These are phyloP conservation scores for Scaptomyza hsui DNA, from an alignment of 1,140 invertebrate species.

Conservation along the genomic window DNA sequence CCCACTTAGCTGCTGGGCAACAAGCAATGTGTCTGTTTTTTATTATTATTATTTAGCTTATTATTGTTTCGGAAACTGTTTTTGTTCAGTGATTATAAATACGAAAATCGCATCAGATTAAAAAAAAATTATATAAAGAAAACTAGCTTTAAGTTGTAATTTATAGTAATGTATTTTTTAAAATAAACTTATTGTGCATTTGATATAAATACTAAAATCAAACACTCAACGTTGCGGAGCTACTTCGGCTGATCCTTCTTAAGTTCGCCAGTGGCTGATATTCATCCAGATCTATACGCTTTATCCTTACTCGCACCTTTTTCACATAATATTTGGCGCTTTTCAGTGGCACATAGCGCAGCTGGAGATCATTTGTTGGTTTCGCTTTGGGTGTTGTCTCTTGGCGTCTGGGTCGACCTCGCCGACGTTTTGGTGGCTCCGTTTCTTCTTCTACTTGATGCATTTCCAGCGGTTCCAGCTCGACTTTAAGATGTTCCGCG, in stretches of 20 bases:
- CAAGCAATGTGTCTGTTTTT: not conserved
- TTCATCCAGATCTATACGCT: slow-evolving; percentile 32
- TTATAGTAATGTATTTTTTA: slow-evolving; percentile 81
- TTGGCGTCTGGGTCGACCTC: no score
- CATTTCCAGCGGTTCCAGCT: no score
- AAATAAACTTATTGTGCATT: slow-evolving; percentile 80
- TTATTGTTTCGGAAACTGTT: slow-evolving; percentile 45
- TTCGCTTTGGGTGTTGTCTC: no score
- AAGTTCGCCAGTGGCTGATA: slow-evolving; percentile 10
- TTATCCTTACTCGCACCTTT: slow-evolving; percentile 32
- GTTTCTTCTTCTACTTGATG: no score
- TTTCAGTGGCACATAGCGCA: slow-evolving; percentile 34
- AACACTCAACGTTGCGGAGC: not conserved
- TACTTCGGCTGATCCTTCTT: not conserved
- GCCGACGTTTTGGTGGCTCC: no score
- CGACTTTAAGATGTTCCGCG: no score
- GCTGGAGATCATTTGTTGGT: not conserved
- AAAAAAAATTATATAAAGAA: slow-evolving; percentile 18
- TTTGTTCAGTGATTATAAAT: slow-evolving; percentile 50
- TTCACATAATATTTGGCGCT: slow-evolving; percentile 34
- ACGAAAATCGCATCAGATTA: slow-evolving; percentile 53
- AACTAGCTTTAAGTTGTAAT: slow-evolving; percentile 74
- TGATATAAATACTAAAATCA: slow-evolving; percentile 45
- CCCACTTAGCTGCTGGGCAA: not conserved
- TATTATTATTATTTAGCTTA: not conserved